Evolutionary conservation across 2,113 vertebrate genomes (phyloP).

Genomic region (Garra rufa): DNA sequence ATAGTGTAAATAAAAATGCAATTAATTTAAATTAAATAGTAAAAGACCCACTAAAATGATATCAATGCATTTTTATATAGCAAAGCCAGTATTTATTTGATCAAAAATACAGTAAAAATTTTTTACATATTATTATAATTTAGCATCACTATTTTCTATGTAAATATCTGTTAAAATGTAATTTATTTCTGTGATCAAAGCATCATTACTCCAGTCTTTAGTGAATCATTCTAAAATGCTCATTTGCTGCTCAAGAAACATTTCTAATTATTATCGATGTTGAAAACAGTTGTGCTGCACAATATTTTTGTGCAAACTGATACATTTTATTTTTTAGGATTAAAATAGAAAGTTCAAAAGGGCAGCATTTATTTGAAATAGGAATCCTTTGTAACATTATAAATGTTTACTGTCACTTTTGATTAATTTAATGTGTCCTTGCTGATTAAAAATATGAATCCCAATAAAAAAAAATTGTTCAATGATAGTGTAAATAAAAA

Average conservation of each 20-base stretch:
- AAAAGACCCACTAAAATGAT: neutral
- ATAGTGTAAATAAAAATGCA: neutral
- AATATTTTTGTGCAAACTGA: neutral
- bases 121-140: accelerated
- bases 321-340: no score
- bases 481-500: neutral
- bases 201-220: conserved; percentile 6
- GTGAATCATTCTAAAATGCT: neutral
- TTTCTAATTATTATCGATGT: neutral
- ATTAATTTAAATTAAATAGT: no score
- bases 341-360: neutral
- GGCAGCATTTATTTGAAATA: neutral
- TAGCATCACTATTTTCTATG: neutral
- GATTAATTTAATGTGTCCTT: neutral
- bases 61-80: neutral
- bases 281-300: neutral
- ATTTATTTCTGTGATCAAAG: neutral
- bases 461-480: no score
- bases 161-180: neutral
- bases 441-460: neutral
- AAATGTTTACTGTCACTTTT: neutral
- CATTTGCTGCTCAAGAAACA: neutral
- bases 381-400: neutral
- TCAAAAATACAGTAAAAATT: neutral
- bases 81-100: neutral